Evolutionary conservation across 2,113 vertebrate species (phyloP), one percentile per base, ranked within the genome.

Genomic region (Solea senegalensis): DNA sequence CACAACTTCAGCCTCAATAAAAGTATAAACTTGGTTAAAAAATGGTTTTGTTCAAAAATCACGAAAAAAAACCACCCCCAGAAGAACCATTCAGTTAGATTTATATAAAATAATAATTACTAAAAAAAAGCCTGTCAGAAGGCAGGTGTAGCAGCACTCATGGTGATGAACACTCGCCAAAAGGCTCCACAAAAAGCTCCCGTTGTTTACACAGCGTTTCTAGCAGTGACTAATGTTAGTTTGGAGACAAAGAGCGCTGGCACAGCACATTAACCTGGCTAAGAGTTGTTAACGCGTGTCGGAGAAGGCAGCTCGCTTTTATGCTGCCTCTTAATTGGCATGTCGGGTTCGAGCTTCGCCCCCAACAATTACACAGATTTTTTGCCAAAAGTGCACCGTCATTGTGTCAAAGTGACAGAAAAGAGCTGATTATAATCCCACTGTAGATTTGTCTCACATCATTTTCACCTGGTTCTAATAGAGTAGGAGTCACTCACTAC

Each of bases 11-110:
- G 64, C 59, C 70, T 12, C 48, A 44, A 61, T 72, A 39, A 74
- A 77, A 78, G 59, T 69, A 76, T 76, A 76, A 86, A 69, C 60
- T 41, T n/a, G n/a, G n/a, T n/a, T n/a, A n/a, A 84, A 69, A 61
- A 77, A 68, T 39, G 59, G 41, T 41, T 74, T 78, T 49, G 58
- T 69, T 45, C 21, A 21, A 83, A 65, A 65, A 54, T 51, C 1
- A 16, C 70, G 2, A 76, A 76, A 4, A 63, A 21, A 21, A 21
- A 21, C 1, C 21, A 21, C 21, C 21, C 21, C 21, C 44, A 79
- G 70, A 72, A 43, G 12, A 49, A 51, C 9, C 74, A 10, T 52
- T 61, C 40, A 55, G 21, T 67, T 16, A 63, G 66, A 66, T 82
- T 52, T 66, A 49, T 50, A 10, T 21, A 21, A 21, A 53, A 53